These are phyloP conservation scores for Scolopax bukidnonensis DNA, from an alignment of 2,797 vertebrate species.

Conservation along the genomic window DNA sequence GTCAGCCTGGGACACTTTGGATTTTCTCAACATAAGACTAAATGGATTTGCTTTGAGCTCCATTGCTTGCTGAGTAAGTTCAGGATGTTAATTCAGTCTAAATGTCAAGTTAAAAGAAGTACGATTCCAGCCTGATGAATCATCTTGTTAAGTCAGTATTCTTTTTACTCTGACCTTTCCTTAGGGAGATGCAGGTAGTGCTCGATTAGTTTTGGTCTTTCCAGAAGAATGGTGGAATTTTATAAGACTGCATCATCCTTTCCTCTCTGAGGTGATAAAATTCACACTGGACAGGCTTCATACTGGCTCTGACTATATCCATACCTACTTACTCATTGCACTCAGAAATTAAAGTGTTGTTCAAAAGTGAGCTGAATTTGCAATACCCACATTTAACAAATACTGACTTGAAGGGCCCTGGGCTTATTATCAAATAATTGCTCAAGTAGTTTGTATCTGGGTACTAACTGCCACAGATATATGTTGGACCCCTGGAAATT, in stretches of 20 bases:
- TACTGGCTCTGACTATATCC: neutral
- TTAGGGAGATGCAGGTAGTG: neutral
- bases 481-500: neutral
- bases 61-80: neutral
- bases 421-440: neutral
- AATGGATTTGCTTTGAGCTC: constrained; percentile 35
- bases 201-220: constrained; percentile 25
- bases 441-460: neutral
- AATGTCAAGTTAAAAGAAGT: constrained; percentile 55
- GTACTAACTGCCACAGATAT: neutral
- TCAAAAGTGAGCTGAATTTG: neutral
- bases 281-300: neutral
- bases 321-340: neutral
- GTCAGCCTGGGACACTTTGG: neutral
- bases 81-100: constrained; percentile 10
- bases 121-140: constrained; percentile 9
- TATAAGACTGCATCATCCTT: neutral
- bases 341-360: neutral
- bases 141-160: constrained; percentile 41
- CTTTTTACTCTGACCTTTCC: constrained; percentile 55
- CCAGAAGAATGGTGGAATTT: constrained; percentile 9
- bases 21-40: constrained; percentile 30
- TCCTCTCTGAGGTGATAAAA: constrained; percentile 1
- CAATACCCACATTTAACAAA: neutral
- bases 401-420: neutral